Percentiles rank a stretch among this genome's conserved stretches.
These are phyloP conservation scores for Epinotia brunnichana DNA, from an alignment of 2,888 invertebrate species.

Conservation along the genomic window DNA sequence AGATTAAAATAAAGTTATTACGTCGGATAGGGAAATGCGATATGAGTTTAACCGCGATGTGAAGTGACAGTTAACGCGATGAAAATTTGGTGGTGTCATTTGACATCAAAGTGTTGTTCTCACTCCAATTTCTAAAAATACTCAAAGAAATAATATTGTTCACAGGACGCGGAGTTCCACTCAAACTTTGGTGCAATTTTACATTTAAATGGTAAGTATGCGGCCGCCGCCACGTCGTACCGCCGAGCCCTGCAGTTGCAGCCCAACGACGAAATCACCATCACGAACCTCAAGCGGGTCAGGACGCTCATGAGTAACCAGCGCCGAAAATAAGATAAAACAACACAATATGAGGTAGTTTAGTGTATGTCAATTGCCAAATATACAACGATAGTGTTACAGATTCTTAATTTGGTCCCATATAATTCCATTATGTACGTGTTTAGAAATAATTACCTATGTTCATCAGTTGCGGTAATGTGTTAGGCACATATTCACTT, in stretches of 20 bases:
- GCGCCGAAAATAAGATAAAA: conserved; percentile 62
- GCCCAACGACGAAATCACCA: conserved; percentile 94
- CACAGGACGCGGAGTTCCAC: conserved; percentile 93
- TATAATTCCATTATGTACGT: conserved; percentile 32
- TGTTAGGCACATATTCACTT: conserved; percentile 20
- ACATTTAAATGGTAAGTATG: conserved; percentile 95
- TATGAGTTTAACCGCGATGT: neutral
- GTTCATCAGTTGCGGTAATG: conserved; percentile 23
- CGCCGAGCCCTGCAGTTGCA: conserved; percentile 92
- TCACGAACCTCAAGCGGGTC: conserved; percentile 90
- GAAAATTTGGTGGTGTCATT: neutral
- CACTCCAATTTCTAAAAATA: neutral
- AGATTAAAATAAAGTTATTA: neutral
- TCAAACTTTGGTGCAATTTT: conserved; percentile 97
- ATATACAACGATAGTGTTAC: conserved; percentile 55
- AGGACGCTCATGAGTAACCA: conserved; percentile 71
- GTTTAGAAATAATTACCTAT: conserved; percentile 27
- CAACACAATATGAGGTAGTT: conserved; percentile 45
- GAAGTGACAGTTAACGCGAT: neutral
- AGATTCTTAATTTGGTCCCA: conserved; percentile 15
- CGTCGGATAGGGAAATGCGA: too few species aligned
- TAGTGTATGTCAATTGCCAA: conserved; percentile 78
- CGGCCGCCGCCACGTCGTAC: conserved; percentile 94
- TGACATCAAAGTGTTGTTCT: neutral
- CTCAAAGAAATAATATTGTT: conserved; percentile 40